These are phyloP conservation scores for Prionchulus punctatus DNA, from an alignment of 2,888 invertebrate species.

Conservation along the genomic window DNA sequence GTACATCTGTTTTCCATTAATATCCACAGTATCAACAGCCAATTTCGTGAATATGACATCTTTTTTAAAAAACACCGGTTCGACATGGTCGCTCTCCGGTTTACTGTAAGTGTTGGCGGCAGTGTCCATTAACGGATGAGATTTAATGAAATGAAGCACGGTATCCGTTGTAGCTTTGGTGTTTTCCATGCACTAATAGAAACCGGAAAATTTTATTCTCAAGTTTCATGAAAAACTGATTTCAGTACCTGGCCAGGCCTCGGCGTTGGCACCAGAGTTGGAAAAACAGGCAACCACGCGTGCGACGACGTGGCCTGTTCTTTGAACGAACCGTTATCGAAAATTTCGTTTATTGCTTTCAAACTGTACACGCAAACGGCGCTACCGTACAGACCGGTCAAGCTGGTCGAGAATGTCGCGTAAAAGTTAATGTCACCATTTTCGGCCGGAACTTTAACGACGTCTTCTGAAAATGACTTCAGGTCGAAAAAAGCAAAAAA, in stretches of 20 bases:
- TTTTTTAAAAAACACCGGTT: constrained; percentile 74
- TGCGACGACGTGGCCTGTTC: constrained; percentile 82
- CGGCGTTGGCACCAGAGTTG: constrained; percentile 75
- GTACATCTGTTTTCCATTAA: constrained; percentile 39
- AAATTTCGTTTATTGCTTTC: constrained; percentile 62
- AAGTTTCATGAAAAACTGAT: no score
- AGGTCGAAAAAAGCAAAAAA: no score
- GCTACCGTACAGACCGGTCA: constrained; percentile 77
- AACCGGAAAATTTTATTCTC: not conserved
- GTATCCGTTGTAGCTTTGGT: constrained; percentile 74
- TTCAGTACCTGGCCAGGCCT: constrained; percentile 53
- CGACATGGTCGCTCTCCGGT: not conserved
- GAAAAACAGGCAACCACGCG: constrained; percentile 76
- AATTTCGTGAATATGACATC: constrained; percentile 72
- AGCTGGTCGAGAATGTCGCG: constrained; percentile 85
- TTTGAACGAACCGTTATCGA: constrained; percentile 77
- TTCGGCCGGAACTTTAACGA: constrained; percentile 70
- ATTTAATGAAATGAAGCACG: constrained; percentile 88
- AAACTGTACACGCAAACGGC: constrained; percentile 89
- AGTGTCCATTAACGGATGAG: constrained; percentile 92
- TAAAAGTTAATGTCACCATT: constrained; percentile 75
- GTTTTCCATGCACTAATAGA: constrained; percentile 67
- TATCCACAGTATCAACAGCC: constrained; percentile 70
- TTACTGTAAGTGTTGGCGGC: constrained; percentile 51
- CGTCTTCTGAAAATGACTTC: no score